A percentile compares a stretch with the other conserved stretches of the same genome.
Evolutionary conservation across 1,140 invertebrate species (phyloP).

Genomic region (Tyrophagus putrescentiae): DNA sequence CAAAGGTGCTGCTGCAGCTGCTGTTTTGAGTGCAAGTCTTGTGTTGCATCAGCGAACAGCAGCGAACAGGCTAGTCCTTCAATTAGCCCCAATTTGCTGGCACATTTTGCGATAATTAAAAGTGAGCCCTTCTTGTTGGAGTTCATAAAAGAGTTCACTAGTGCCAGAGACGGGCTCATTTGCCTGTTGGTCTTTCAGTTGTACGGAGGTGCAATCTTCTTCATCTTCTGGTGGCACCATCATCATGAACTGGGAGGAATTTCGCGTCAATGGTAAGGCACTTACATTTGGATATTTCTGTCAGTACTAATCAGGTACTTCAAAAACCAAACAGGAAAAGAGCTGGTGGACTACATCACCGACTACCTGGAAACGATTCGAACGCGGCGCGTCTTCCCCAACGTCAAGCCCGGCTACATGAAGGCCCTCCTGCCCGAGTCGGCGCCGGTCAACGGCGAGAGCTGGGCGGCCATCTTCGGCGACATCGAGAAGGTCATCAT

Average conservation of each 20-base stretch:
- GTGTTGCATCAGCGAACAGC: no score
- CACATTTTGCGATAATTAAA: no score
- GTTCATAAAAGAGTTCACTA: no score
- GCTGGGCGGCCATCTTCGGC: slow-evolving; percentile 38
- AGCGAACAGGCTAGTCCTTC: no score
- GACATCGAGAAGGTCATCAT: slow-evolving; percentile 44
- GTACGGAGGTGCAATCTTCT: no score
- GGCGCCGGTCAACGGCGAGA: slow-evolving; percentile 34
- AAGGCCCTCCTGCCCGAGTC: slow-evolving; percentile 31
- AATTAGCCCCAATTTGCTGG: no score
- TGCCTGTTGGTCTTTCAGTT: no score
- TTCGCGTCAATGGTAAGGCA: slow-evolving; percentile 19
- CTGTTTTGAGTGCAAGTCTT: no score
- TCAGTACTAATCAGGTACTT: neutral
- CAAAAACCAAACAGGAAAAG: slow-evolving; percentile 16
- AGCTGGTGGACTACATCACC: slow-evolving; percentile 35
- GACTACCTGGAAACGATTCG: slow-evolving; percentile 50
- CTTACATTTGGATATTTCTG: slow-evolving; percentile 5
- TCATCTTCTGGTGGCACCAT: no score
- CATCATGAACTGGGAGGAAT: slow-evolving; percentile 24
- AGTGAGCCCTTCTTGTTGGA: no score
- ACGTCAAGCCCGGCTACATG: slow-evolving; percentile 43
- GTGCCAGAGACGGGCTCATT: no score
- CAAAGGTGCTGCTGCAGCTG: no score
- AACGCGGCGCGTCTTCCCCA: slow-evolving; percentile 43